Evolutionary conservation across 2,797 vertebrate genomes (phyloP).

Genomic region (Enteromius unitaeniatus): DNA sequence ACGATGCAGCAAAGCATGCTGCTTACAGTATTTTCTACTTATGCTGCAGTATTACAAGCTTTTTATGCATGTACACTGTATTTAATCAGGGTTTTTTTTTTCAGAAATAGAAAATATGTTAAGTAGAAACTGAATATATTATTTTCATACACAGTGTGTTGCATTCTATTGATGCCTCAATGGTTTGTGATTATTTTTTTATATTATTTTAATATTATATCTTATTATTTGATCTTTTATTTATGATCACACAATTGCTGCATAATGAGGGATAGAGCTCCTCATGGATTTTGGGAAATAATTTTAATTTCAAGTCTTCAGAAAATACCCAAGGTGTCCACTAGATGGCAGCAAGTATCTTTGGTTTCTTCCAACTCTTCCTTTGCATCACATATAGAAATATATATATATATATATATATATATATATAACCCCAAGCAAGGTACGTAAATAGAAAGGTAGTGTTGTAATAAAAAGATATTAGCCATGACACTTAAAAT

Average conservation of each 20-base stretch:
- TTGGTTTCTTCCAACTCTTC: conserved; percentile 14
- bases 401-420: no score
- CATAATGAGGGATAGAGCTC: not conserved
- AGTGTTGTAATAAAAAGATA: not conserved
- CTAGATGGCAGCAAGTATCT: conserved; percentile 51
- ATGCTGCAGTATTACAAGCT: not conserved
- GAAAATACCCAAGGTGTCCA: conserved; percentile 21
- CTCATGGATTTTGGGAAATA: conserved; percentile 4
- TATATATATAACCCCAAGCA: not conserved
- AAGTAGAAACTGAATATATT: no score
- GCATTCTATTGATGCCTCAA: not conserved
- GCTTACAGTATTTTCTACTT: not conserved
- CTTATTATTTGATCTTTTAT: not conserved
- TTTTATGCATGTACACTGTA: not conserved
- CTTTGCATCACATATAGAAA: not conserved
- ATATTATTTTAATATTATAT: not conserved
- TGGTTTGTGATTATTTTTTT: not conserved
- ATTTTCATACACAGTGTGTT: not conserved
- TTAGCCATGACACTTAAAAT: not conserved
- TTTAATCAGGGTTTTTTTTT: not conserved
- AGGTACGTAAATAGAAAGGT: not conserved
- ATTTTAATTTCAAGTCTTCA: not conserved
- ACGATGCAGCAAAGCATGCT: not conserved
- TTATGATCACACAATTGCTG: conserved; percentile 1
- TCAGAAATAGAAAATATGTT: not conserved